These are phyloP conservation scores for Phylloscopus collybita DNA, from an alignment of 2,797 vertebrate genomes.

Conservation along the genomic window DNA sequence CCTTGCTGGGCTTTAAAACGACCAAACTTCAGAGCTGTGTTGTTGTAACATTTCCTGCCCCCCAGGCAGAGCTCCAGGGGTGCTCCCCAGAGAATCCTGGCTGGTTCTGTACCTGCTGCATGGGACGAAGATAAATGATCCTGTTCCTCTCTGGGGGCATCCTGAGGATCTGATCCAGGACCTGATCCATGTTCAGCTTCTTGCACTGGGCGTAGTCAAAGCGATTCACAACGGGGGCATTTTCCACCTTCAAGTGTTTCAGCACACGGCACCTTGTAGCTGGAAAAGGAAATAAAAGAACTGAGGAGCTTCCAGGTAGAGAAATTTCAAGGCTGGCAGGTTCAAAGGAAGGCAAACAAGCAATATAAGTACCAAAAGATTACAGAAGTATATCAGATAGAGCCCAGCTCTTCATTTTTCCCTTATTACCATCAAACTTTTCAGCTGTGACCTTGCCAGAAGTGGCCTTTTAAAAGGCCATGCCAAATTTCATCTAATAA, in stretches of 20 bases:
- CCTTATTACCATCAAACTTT: not conserved
- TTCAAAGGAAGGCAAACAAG: not conserved
- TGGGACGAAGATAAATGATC: constrained; percentile 96
- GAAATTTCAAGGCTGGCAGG: not conserved
- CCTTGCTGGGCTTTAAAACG: not conserved
- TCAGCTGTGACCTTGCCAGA: not conserved
- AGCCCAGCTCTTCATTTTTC: not conserved
- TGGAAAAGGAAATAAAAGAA: constrained; percentile 51
- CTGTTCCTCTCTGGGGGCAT: constrained; percentile 97
- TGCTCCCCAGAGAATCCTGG: not conserved
- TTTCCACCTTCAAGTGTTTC: constrained; percentile 92
- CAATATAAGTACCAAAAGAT: not conserved
- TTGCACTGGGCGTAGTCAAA: constrained; percentile 98
- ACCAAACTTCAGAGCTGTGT: not conserved
- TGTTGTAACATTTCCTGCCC: not conserved
- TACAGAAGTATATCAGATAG: fast-evolving
- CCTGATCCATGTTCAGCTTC: constrained; percentile 96
- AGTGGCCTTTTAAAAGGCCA: not conserved
- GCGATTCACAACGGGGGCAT: constrained; percentile 93
- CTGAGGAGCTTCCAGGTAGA: not conserved
- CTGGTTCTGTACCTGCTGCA: constrained; percentile 88
- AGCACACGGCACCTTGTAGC: constrained; percentile 95
- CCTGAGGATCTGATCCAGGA: constrained; percentile 95
- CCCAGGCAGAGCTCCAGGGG: not conserved
- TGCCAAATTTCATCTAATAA: not conserved